Evolutionary conservation across 2,888 invertebrate genomes (phyloP).

Genomic region (Chelonus formosanus): DNA sequence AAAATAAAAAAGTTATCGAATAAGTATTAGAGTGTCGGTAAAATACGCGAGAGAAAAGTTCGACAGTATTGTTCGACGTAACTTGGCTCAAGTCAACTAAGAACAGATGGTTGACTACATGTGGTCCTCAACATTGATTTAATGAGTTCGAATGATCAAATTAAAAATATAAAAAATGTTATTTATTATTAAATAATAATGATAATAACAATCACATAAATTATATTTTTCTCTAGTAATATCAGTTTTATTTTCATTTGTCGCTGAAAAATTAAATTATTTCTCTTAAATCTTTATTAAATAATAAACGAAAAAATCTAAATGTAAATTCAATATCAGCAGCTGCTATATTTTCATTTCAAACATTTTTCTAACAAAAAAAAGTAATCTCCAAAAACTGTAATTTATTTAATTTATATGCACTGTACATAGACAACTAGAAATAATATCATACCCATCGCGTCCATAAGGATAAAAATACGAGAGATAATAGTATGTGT

Average conservation of each 20-base stretch:
- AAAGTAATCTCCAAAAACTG: not conserved
- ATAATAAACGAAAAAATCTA: slow-evolving; percentile 26
- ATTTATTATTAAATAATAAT: too few relatives aligned
- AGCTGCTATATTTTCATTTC: not conserved
- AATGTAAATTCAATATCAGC: slow-evolving; percentile 17
- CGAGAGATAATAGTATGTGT: not conserved
- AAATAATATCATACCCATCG: not conserved
- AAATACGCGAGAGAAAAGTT: slow-evolving; percentile 35
- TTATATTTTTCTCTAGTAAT: too few relatives aligned
- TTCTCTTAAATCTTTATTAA: not conserved
- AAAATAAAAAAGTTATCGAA: slow-evolving; percentile 12
- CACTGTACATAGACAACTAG: not conserved
- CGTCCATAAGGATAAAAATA: slow-evolving; percentile 9
- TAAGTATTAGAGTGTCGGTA: slow-evolving; percentile 29
- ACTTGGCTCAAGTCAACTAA: slow-evolving; percentile 29
- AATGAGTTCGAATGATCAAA: too few relatives aligned
- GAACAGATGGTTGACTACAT: slow-evolving; percentile 35
- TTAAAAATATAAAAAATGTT: too few relatives aligned
- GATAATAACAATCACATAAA: too few relatives aligned
- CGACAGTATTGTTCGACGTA: slow-evolving; percentile 28
- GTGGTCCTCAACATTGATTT: not conserved
- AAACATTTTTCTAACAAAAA: not conserved
- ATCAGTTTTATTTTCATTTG: too few relatives aligned
- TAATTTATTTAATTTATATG: slow-evolving; percentile 23
- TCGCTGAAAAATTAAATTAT: not conserved